A percentile compares a stretch with the other conserved stretches of the same genome.
Evolutionary conservation across 2,797 vertebrate species (phyloP).

Genomic region (Calcarius lapponicus): DNA sequence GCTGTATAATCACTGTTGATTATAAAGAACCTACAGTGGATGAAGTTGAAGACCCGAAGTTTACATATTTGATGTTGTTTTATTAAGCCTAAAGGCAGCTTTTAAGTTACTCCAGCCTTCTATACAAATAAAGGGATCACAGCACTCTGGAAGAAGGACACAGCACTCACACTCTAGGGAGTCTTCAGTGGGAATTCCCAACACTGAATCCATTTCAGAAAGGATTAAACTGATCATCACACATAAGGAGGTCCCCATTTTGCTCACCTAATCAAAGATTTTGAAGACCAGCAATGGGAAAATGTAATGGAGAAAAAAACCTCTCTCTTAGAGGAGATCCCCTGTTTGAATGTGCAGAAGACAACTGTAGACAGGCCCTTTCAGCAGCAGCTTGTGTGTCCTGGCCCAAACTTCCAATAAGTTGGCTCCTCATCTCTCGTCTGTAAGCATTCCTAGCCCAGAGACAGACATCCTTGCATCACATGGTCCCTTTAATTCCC

Average conservation of each 20-base stretch:
- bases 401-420: neutral
- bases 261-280: neutral
- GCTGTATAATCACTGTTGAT: neutral
- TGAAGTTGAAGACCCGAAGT: neutral
- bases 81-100: neutral
- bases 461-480: neutral
- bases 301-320: fast-evolving
- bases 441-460: constrained; percentile 3
- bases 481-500: constrained; percentile 24
- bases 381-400: constrained; percentile 20
- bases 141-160: neutral
- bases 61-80: neutral
- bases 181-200: neutral
- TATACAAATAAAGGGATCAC: neutral
- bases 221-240: neutral
- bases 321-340: neutral
- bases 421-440: neutral
- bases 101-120: neutral
- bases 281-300: neutral
- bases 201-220: neutral
- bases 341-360: neutral
- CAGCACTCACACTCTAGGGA: fast-evolving
- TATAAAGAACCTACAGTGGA: neutral
- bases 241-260: neutral
- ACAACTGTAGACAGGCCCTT: neutral